Evolutionary conservation across 2,113 vertebrate genomes (phyloP), one percentile per base, ranked within the genome.

Genomic region (Cinclus mexicanus): DNA sequence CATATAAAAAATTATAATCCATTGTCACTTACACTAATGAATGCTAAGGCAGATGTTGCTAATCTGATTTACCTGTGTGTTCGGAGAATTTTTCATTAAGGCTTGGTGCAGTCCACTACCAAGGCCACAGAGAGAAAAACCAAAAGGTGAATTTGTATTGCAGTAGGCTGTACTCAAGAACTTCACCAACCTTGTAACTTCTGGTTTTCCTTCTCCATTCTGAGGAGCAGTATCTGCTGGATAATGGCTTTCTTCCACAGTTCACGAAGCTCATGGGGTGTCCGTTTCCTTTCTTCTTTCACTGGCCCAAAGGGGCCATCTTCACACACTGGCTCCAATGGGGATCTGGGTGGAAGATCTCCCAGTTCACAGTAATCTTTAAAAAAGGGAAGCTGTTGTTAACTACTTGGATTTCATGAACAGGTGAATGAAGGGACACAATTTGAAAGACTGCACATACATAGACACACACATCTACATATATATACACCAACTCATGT

Each of bases 131-230:
- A 57, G 23, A 46, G 35, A 37, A 37, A 84, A 78, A 61, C 6
- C 11, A n/a, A 76, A 59, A 64, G 41, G 16, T 55, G 16, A 77
- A 60, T 18, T 39, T 72, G 15, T n/a, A 50, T 4, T 61, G 29
- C 68, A 82, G 35, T 21, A 74, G 22, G 6, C 10, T 53, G 6
- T 12, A 31, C n/a, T 11, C 20, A 76, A 72, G 59, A 70, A 50
- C 15, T 56, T 74, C 81, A 92, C 98, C 93, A 71, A 99, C 99
- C 99, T 98, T 99, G 99, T 28, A 99, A 98, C 70, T 99, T 99
- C 96, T 98, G 99, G 89, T 99, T 99, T 96, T 99, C 99, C 57
- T 97, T 98, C 97, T 99, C 99, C 99, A 99, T 99, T 91, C 99
- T 98, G 76, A 99, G 99, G 2, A 99, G 98, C 41, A 99, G 97